These are phyloP conservation scores for Pachydiplax longipennis DNA, from an alignment of 2,888 invertebrate species.

Conservation along the genomic window DNA sequence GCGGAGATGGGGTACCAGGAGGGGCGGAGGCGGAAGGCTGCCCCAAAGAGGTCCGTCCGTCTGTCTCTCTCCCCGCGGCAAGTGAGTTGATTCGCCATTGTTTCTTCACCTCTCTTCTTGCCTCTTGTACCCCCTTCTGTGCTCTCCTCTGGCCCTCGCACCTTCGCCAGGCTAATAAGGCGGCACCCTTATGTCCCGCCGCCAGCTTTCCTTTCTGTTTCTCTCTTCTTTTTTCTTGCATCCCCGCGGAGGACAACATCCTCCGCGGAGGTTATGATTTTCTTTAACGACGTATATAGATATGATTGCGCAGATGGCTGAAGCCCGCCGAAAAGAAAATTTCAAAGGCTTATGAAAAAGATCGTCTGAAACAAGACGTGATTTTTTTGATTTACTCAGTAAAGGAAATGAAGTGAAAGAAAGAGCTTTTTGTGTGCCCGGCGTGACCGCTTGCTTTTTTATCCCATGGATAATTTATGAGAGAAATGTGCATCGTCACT, in stretches of 20 bases:
- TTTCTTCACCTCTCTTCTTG: conserved; percentile 38
- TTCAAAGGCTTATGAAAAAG: background rate
- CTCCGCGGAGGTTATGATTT: background rate
- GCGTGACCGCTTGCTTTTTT: conserved; percentile 29
- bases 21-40: conserved; percentile 40
- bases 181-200: background rate
- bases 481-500: conserved; percentile 20
- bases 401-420: background rate
- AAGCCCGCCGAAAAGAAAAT: background rate
- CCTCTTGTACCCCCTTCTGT: background rate
- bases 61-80: conserved; percentile 39
- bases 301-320: conserved; percentile 37
- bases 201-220: background rate
- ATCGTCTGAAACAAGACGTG: background rate
- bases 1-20: background rate
- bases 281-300: background rate
- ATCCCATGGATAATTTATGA: background rate
- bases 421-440: conserved; percentile 29
- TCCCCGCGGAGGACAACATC: background rate
- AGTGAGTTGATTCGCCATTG: conserved; percentile 42
- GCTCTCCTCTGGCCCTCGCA: background rate
- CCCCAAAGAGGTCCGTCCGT: conserved; percentile 40
- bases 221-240: background rate
- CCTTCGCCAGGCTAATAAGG: background rate
- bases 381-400: background rate